Evolutionary conservation across 2,797 vertebrate species (phyloP).

Genomic region (Australoheros facetus): DNA sequence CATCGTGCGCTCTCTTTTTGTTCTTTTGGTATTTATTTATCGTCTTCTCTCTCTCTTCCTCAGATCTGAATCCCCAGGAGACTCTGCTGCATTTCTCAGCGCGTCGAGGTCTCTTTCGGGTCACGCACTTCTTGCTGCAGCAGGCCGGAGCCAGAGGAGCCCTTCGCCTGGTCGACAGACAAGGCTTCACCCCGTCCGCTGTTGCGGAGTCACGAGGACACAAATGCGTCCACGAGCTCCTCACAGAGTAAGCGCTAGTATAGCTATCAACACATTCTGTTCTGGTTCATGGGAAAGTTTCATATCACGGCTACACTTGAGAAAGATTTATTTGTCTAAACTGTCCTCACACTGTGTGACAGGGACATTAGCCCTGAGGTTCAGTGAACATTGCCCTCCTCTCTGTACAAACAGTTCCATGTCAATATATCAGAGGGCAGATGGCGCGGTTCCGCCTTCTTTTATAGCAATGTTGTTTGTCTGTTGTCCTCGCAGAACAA

Average conservation of each 20-base stretch:
- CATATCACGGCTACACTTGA: background rate
- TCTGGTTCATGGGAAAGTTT: background rate
- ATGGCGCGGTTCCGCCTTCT: constrained; percentile 8
- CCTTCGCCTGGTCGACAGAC: constrained; percentile 85
- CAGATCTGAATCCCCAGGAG: constrained; percentile 89
- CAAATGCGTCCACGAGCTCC: constrained; percentile 81
- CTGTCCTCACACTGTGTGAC: background rate
- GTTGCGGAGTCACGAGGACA: constrained; percentile 87
- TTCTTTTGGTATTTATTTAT: constrained; percentile 17
- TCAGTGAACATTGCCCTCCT: constrained; percentile 26
- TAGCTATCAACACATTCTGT: background rate
- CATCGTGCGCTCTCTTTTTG: background rate
- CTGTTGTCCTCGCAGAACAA: constrained; percentile 49
- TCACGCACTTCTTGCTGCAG: constrained; percentile 88
- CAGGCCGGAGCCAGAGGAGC: constrained; percentile 89
- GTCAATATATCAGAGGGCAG: constrained; percentile 29
- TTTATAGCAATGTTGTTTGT: constrained; percentile 36
- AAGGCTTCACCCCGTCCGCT: constrained; percentile 87
- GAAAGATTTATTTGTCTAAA: background rate
- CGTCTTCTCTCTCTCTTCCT: constrained; percentile 23
- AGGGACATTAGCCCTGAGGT: background rate
- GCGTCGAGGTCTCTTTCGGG: constrained; percentile 86
- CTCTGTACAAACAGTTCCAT: constrained; percentile 36
- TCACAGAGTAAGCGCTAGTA: constrained; percentile 81
- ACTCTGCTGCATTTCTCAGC: constrained; percentile 95